Base-by-base conservation (phyloP, 2,113 vertebrate species). In the Falcunculus frontatus region DNA sequence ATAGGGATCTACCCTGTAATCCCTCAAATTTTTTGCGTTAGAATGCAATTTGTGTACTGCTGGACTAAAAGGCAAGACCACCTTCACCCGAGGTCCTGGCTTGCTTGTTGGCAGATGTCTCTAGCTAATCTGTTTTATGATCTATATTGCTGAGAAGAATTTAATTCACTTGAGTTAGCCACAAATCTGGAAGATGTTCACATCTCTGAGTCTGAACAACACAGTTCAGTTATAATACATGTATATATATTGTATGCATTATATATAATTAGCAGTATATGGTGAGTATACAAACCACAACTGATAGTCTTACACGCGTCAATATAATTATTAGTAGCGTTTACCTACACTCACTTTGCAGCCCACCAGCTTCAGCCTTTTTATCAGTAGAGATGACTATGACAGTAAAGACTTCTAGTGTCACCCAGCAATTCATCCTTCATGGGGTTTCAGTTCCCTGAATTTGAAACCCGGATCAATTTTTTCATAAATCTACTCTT, bases 1-100 rank as follows among this genome's bases (percentile, higher is more conserved):
- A 37, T 23, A 90, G 81, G 89, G 76, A 95, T 90, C 89, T 95
- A 96, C 76, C 65, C 62, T 83, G 52, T 55, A 82, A 84, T 95
- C 67, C 80, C 67, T 96, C 93, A 88, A 18, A 60, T 76, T 92
- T 92, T 85, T 92, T 20, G 9, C 93, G 46, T 26, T n/a, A 56
- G 46, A 42, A 82, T 82, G 60, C 60, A 37, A 85, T 74, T 95
- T 79, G 23, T 89, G 59, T 84, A 59, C 90, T 67, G 72, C 84
- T 95, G 52, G 81, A 85, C 78, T 96, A 87, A 95, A 97, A 95
- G 47, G 39, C 46, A 90, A 91, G 74, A 52, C 60, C 41, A 23
- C 62, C 67, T 85, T 84, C 83, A 73, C 39, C 42, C 93, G 78
- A 59, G 26, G 67, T 59, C 62, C 27, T 67, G 52, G 23, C 9